Conservation (phyloP, 2,888 invertebrate species). For the Cryptophagus acutangulus region DNA sequence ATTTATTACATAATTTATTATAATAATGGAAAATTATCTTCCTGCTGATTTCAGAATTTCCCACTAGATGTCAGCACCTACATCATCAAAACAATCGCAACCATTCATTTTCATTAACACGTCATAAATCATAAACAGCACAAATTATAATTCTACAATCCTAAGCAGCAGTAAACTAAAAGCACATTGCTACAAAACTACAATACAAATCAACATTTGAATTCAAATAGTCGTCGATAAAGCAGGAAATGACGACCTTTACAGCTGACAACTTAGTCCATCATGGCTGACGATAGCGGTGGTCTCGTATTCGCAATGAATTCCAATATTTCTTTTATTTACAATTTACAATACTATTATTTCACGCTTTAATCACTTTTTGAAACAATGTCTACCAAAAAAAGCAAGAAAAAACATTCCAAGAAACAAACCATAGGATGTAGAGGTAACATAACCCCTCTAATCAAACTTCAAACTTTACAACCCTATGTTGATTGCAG, state of each 20-base stretch:
- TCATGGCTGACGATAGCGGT: conserved; percentile 42
- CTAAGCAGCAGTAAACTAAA: neutral
- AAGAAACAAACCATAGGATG: conserved; percentile 25
- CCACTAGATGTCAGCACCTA: too few relatives aligned
- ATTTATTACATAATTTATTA: too few relatives aligned
- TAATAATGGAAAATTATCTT: too few relatives aligned
- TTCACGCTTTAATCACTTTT: conserved; percentile 37
- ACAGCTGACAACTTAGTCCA: conserved; percentile 26
- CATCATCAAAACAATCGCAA: too few relatives aligned
- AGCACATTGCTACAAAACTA: neutral
- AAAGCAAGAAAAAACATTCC: conserved; percentile 35
- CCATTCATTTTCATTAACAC: too few relatives aligned
- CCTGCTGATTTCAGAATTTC: too few relatives aligned
- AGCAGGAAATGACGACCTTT: too few relatives aligned
- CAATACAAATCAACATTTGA: too few relatives aligned
- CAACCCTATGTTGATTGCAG: conserved; percentile 48
- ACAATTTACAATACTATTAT: conserved; percentile 36
- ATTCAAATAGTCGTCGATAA: too few relatives aligned
- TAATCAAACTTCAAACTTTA: conserved; percentile 12
- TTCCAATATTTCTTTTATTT: conserved; percentile 33
- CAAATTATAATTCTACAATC: too few relatives aligned
- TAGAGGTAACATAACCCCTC: neutral
- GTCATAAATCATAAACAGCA: too few relatives aligned
- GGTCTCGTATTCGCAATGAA: conserved; percentile 34
- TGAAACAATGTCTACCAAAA: conserved; percentile 40